These are phyloP conservation scores for Caenorhabditis sp. DNA, from an alignment of 2,888 invertebrate genomes.

Conservation along the genomic window DNA sequence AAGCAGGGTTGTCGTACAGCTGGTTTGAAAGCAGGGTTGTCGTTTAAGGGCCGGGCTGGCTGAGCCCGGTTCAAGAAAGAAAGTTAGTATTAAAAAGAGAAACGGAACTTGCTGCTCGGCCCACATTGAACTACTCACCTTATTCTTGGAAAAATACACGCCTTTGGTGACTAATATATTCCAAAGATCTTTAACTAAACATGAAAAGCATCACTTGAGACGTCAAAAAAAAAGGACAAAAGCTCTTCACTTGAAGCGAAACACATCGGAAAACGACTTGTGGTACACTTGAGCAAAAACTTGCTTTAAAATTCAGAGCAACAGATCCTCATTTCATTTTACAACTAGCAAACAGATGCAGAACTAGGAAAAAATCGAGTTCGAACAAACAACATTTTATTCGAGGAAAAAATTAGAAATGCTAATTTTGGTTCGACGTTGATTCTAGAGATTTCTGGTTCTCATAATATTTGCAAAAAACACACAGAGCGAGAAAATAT, in stretches of 20 bases:
- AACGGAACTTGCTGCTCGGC: too few species aligned
- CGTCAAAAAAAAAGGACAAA: neutral
- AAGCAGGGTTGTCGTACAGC: too few species aligned
- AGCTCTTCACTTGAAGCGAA: neutral
- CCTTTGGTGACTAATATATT: too few species aligned
- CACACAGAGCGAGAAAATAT: neutral
- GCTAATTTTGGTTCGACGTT: neutral
- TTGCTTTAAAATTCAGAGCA: neutral
- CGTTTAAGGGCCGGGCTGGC: too few species aligned
- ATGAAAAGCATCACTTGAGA: neutral
- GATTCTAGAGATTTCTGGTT: neutral
- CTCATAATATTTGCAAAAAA: neutral
- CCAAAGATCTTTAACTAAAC: neutral
- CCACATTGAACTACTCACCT: too few species aligned
- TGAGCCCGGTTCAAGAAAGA: too few species aligned
- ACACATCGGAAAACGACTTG: neutral
- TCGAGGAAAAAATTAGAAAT: neutral
- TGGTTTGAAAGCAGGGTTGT: too few species aligned
- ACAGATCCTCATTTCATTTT: neutral
- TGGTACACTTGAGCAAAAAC: neutral
- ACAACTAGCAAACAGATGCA: neutral
- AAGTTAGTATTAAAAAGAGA: too few species aligned
- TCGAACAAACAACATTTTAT: too few species aligned
- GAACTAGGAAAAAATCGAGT: neutral
- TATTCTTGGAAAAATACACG: too few species aligned